Percentiles rank a stretch among this genome's conserved stretches.
Evolutionary conservation across 1,140 invertebrate genomes (phyloP).

Genomic region (Drosophila lini): DNA sequence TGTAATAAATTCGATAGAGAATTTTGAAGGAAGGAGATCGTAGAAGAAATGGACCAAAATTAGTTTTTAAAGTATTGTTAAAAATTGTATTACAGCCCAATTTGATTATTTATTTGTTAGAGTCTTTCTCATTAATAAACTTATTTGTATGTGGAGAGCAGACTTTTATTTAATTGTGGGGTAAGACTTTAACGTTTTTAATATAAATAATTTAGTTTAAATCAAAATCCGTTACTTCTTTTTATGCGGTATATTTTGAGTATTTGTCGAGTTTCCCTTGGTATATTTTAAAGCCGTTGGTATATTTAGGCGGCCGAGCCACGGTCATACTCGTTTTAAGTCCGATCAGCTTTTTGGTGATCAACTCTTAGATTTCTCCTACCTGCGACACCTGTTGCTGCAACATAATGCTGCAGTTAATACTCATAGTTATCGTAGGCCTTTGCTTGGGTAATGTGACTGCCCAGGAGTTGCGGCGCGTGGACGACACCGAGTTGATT

Average conservation of each 20-base stretch:
- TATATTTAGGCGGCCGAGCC: not conserved
- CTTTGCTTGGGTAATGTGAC: conserved; percentile 11
- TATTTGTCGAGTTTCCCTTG: no score
- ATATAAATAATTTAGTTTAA: not conserved
- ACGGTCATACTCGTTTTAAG: conserved; percentile 4
- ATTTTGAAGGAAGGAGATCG: conserved; percentile 46
- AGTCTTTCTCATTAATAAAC: conserved; percentile 22
- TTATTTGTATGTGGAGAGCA: not conserved
- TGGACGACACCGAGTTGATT: conserved; percentile 66
- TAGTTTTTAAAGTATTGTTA: conserved; percentile 25
- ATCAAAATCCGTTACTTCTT: not conserved
- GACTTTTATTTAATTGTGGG: not conserved
- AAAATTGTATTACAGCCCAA: conserved; percentile 23
- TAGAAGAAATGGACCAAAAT: conserved; percentile 16
- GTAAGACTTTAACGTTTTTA: not conserved
- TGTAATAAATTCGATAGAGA: conserved; percentile 57
- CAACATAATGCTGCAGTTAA: conserved; percentile 23
- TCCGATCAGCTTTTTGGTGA: conserved; percentile 18
- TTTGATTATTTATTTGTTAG: conserved; percentile 39
- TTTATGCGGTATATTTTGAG: not conserved
- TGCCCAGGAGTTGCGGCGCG: conserved; percentile 38
- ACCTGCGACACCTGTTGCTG: conserved; percentile 3
- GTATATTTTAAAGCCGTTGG: conserved; percentile 7
- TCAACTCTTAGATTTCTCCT: conserved; percentile 8
- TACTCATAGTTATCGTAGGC: conserved; percentile 7